Evolutionary conservation across 2,888 invertebrate species (phyloP), one percentile per base, ranked within the genome.

Genomic region (Tetheella fluctuosa): DNA sequence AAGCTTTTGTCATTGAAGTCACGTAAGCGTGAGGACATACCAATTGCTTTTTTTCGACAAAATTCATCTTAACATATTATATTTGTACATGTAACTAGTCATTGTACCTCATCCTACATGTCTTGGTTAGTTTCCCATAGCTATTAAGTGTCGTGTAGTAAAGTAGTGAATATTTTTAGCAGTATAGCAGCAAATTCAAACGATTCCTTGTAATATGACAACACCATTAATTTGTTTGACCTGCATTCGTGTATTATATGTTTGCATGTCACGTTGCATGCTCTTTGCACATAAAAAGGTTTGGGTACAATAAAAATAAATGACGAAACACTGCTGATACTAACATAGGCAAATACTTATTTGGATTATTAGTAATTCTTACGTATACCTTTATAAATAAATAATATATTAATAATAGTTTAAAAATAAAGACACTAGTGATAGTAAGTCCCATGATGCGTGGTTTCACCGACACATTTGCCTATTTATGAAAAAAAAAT

Each of bases 191-290:
- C 48, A n/a, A 20, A 8, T 48, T 10, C 17, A 20, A 48, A 39
- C n/a, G 5, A n/a, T 39, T 39, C 4, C n/a, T 15, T n/a, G 48
- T 20, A 48, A n/a, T 42, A 4, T 42, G 6, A 39, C n/a, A 39
- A 42, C 42, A 17, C 20, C n/a, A 48, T 17, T 42, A 48, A 20
- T 48, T 48, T 2, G 48, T 48, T 48, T 48, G 48, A 48, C 48
- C 48, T 48, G 48, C 48, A 48, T 48, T 48, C n/a, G 15, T 7
- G 1, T 48, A 10, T 20, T 48, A 48, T 42, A 48, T 8, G 48
- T 48, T 48, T 48, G 48, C 48, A n/a, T 48, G 48, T 48, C 48
- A 48, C 48, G 48, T 48, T 20, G 48, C 48, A 48, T 20, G 48
- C 48, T 48, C 48, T 48, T 48, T 48, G 48, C 20, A 48, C 48